phyloP scores from a whole-genome alignment of 2,888 invertebrate genomes.

The Noctua janthe region DNA sequence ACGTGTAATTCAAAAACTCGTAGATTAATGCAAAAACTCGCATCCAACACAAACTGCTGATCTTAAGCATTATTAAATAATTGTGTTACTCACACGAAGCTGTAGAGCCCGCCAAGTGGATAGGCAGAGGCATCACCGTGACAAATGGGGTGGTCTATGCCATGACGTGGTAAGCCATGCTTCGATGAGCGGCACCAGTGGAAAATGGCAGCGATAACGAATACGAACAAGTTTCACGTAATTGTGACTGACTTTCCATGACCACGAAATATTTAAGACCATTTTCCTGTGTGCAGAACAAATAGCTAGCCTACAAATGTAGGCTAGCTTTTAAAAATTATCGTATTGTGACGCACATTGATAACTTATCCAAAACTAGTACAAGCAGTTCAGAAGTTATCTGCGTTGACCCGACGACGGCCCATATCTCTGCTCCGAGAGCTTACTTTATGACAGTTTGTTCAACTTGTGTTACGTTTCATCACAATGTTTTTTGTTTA shows the following conservation, averaged over 20 bases:
- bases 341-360: conserved; percentile 85
- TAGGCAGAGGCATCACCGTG: conserved; percentile 82
- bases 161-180: conserved; percentile 85
- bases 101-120: conserved; percentile 45
- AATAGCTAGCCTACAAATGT: conserved; percentile 30
- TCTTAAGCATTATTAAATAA: conserved; percentile 57
- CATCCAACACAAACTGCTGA: conserved; percentile 36
- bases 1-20: conserved; percentile 39
- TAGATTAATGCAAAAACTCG: conserved; percentile 44
- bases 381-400: conserved; percentile 84
- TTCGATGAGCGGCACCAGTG: conserved; percentile 81
- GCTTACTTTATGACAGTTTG: conserved; percentile 83
- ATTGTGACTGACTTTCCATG: conserved; percentile 72
- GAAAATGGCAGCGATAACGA: conserved; percentile 80
- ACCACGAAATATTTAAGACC: conserved; percentile 45
- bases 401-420: conserved; percentile 78
- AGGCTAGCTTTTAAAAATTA: conserved; percentile 72
- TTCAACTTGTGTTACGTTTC: conserved; percentile 83
- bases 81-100: conserved; percentile 57
- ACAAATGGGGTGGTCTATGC: conserved; percentile 89
- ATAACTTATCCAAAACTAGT: conserved; percentile 87
- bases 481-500: conserved; percentile 81
- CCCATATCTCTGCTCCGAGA: conserved; percentile 79
- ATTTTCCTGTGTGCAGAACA: not conserved
- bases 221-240: conserved; percentile 72